Evolutionary conservation across 2,113 vertebrate species (phyloP).

Genomic region (Pseudorhombus dupliciocellatus): DNA sequence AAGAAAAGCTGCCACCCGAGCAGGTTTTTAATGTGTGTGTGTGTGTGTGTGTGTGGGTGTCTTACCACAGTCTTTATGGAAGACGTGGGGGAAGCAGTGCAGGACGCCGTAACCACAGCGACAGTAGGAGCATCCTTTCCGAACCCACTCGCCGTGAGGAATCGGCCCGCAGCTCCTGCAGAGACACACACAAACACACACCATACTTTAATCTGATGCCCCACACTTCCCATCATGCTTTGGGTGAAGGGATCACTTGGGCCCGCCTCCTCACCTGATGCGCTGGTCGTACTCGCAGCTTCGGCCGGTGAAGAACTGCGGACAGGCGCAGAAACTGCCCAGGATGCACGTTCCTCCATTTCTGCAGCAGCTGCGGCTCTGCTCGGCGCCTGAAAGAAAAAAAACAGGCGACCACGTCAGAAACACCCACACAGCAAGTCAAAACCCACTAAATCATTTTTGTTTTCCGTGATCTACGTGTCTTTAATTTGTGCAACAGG

Average conservation of each 20-base stretch:
- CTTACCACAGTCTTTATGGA: slow-evolving; percentile 79
- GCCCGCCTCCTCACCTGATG: slow-evolving; percentile 41
- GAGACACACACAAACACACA: not conserved
- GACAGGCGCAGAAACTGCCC: slow-evolving; percentile 76
- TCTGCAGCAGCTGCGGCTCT: slow-evolving; percentile 81
- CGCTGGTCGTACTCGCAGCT: slow-evolving; percentile 77
- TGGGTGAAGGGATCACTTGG: too few species aligned
- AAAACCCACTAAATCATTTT: too few species aligned
- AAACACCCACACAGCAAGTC: too few species aligned
- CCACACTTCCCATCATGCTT: not conserved
- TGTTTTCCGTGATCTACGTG: not conserved
- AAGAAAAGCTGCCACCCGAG: not conserved
- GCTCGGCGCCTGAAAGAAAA: slow-evolving; percentile 65
- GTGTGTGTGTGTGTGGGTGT: not conserved
- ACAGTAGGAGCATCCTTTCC: slow-evolving; percentile 75
- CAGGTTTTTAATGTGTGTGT: not conserved
- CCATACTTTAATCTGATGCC: not conserved
- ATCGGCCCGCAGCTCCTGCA: slow-evolving; percentile 69
- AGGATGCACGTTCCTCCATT: slow-evolving; percentile 81
- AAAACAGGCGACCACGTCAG: not conserved
- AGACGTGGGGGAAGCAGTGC: slow-evolving; percentile 73
- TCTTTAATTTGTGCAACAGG: too few species aligned
- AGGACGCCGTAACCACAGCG: slow-evolving; percentile 71
- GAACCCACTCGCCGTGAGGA: slow-evolving; percentile 73
- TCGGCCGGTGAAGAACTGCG: slow-evolving; percentile 76